A percentile compares a stretch with the other conserved stretches of the same genome.
phyloP scores from a whole-genome alignment of 2,113 vertebrate genomes.

The Scytalopus superciliaris region DNA sequence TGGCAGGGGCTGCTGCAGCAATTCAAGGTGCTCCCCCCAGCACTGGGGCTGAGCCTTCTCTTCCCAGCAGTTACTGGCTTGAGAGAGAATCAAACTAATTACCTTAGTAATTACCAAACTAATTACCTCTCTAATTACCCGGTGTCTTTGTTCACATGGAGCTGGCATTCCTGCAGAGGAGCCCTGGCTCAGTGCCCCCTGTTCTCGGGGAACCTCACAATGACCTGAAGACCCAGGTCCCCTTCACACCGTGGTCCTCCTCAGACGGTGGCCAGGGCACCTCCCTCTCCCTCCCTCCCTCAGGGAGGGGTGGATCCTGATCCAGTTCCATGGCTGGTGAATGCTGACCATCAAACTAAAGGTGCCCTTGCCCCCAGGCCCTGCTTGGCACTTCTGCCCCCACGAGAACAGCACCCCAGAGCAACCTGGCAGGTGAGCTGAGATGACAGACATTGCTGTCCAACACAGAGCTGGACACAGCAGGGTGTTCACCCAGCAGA shows the following conservation, averaged over 20 bases:
- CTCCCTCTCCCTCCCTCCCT: neutral
- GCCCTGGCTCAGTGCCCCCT: neutral
- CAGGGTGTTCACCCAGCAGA: neutral
- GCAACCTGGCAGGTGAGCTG: neutral
- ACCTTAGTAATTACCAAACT: conserved; percentile 66
- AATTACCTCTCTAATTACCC: conserved; percentile 66
- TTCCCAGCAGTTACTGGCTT: conserved; percentile 38
- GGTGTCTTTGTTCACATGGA: conserved; percentile 20
- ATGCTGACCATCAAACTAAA: neutral
- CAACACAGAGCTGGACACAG: neutral
- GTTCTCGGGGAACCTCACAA: neutral
- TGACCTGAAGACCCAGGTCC: neutral
- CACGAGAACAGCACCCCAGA: neutral
- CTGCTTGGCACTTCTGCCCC: neutral
- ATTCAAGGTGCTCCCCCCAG: conserved; percentile 28
- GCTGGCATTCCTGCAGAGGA: neutral
- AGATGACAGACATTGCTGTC: neutral
- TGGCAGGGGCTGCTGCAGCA: neutral
- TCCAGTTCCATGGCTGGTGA: neutral
- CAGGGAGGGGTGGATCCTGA: neutral
- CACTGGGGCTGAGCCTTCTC: neutral
- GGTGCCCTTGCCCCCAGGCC: neutral
- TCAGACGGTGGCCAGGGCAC: neutral
- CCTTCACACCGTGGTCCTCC: neutral
- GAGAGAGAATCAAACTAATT: conserved; percentile 68